These are phyloP conservation scores for Halocynthia roretzi DNA, from an alignment of 23 tunicate genomes.

Conservation along the genomic window DNA sequence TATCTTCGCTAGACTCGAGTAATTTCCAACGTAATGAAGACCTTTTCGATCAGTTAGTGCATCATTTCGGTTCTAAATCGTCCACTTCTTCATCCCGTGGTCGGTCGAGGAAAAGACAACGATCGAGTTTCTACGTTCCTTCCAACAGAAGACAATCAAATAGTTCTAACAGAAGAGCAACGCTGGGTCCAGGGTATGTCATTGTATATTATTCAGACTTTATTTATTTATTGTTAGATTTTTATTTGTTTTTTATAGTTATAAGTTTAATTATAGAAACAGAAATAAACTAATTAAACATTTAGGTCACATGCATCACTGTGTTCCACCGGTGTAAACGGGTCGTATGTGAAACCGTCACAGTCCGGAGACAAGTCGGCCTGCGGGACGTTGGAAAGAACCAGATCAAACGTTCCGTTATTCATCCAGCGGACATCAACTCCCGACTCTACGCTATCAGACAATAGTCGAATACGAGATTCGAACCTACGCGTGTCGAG, in stretches of 20 bases:
- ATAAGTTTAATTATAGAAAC: too few relatives aligned
- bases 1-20: too few relatives aligned
- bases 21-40: background rate
- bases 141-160: background rate
- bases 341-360: too few relatives aligned
- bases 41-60: background rate
- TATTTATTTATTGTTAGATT: background rate
- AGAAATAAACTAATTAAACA: too few relatives aligned
- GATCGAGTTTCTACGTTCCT: background rate
- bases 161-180: background rate
- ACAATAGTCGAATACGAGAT: background rate
- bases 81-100: background rate
- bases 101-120: background rate
- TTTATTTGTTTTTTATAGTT: too few relatives aligned
- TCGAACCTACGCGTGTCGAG: constrained; percentile 2
- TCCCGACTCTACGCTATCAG: background rate
- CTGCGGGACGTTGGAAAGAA: too few relatives aligned
- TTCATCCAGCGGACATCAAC: background rate
- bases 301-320: too few relatives aligned
- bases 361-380: too few relatives aligned
- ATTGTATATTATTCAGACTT: background rate
- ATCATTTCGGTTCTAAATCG: background rate
- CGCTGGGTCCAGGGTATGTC: background rate
- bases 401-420: background rate
- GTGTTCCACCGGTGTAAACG: too few relatives aligned